These are phyloP conservation scores for Plutella xylostella DNA, from an alignment of 2,888 invertebrate species.

Conservation along the genomic window DNA sequence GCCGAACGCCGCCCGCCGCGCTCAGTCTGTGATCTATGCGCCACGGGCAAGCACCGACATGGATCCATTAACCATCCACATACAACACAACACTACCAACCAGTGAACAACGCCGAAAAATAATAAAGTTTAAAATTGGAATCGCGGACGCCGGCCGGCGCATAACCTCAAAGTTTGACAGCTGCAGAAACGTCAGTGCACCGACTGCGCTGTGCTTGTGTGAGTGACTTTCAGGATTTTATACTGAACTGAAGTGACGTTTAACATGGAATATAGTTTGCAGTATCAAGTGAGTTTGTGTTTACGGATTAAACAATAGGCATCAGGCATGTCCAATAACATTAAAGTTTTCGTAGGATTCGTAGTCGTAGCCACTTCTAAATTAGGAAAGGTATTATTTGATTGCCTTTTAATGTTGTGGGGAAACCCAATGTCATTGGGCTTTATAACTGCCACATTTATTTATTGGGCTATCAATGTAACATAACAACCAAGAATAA, in stretches of 20 bases:
- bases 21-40: constrained; percentile 67
- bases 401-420: constrained; percentile 21
- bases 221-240: constrained; percentile 46
- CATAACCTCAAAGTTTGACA: constrained; percentile 38
- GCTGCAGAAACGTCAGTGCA: constrained; percentile 13
- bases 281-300: constrained; percentile 46
- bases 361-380: no score
- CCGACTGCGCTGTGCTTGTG: constrained; percentile 32
- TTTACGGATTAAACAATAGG: no score
- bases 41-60: constrained; percentile 53
- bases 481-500: neutral
- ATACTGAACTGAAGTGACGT: constrained; percentile 29
- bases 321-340: no score
- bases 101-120: no score
- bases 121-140: neutral
- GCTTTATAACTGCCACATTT: neutral
- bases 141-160: constrained; percentile 31
- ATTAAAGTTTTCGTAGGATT: no score
- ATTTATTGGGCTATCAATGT: no score
- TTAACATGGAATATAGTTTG: constrained; percentile 40
- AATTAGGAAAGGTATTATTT: constrained; percentile 13
- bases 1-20: constrained; percentile 36
- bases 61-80: constrained; percentile 28
- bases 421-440: constrained; percentile 22
- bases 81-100: neutral